Base-by-base conservation (phyloP, 2,113 vertebrate genomes). In the Nyctibius bracteatus region DNA sequence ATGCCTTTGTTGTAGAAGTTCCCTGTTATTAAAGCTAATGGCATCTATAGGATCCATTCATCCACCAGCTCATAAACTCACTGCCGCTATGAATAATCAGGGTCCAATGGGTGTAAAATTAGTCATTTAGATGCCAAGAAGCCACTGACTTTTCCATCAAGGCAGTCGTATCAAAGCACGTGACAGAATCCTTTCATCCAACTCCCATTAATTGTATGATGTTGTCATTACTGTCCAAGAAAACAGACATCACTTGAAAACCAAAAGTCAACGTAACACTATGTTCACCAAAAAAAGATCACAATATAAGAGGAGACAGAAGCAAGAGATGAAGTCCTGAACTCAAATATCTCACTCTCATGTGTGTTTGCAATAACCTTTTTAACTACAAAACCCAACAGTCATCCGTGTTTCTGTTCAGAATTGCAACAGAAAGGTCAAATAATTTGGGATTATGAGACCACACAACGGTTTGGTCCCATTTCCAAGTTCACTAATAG, bases 31-130 rank as follows among this genome's bases (percentile, higher is more conserved):
- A 86, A 47, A 88, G 73, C 68, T 95, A 92, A 94, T 59, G 65
- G 86, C 91, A 74, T 88, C 87, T 58, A n/a, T 30, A 94, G 83
- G 70, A 55, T 88, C 87, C 87, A 91, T 91, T 81, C 92, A 91
- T 83, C 88, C 61, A 83, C 63, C 70, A 71, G 30, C 88, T 88
- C 92, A 80, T 79, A 72, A 95, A 87, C 73, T 75, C 43, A 8
- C 81, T 39, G 81, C 68, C 79, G n/a, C 65, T 59, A 79, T 78
- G 92, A 96, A 94, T 87, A 94, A 92, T 71, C 89, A 78, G 83
- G 77, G 88, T n/a, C 72, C 71, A 19, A 31, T 2, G 85, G 77
- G 89, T 80, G 73, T 74, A 84, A 95, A 91, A 94, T 95, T 16
- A 91, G 67, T 92, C 73, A 77, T 91, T 92, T 59, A 31, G 68